Base-by-base conservation (phyloP, 2,113 vertebrate genomes). In the Lophotis ruficrista region DNA sequence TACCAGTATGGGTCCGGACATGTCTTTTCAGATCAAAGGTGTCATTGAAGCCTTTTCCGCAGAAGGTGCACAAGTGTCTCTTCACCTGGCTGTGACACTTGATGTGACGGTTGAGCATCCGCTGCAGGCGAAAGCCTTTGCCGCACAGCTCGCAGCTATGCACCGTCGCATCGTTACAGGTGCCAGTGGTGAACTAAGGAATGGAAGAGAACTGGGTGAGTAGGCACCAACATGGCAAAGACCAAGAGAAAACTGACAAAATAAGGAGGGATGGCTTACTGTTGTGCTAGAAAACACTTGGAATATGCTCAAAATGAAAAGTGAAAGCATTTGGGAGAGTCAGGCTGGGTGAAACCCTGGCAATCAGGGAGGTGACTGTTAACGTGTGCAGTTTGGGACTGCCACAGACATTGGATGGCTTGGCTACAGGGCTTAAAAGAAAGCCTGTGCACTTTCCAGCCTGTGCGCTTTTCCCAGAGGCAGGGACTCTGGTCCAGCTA, bases 21-120 rank as follows among this genome's bases (percentile, higher is more conserved):
- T 99, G 98, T 80, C 98, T 97, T 78, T 98, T 98, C 94, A 98
- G 95, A 92, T 98, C 98, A 23, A 98, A 98, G 78, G 98, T 98
- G 87, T 99, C 98, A 0, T 99, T 99, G 98, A 99, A 99, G 89
- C 98, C 98, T 94, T 99, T 99, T 62, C 98, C 98, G 6, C 98
- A 99, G 98, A 98, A 98, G 90, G 98, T 98, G 96, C 98, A 99
- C 82, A 98, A 96, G 95, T 99, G 98, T 68, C 97, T 97, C 92
- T 98, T 99, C 77, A 98, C 98, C 91, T 99, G 98, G 92, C 97
- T 99, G 96, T 99, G 98, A 70, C 98, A 99, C 94, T 99, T 99
- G 88, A 98, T 91, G 95, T 99, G 98, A 7, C 98, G 98, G 93
- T 98, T 99, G 88, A 99, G 98, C 98, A 99, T 98, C 79, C 98